Conservation (phyloP, 2,113 vertebrate genomes). For the Muntiacus muntjak region DNA sequence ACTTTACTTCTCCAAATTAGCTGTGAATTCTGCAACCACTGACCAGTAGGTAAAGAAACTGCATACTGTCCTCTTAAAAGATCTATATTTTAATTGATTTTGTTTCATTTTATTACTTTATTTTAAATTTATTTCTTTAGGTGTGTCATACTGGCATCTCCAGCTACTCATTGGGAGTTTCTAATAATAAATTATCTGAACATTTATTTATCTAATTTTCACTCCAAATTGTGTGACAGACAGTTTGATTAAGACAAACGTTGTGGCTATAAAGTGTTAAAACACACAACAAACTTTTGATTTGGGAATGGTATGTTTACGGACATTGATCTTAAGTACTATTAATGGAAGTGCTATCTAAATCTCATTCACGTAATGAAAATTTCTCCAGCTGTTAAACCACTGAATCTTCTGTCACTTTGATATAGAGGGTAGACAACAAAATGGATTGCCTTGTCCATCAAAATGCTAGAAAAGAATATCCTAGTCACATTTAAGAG, state of each 20-base stretch:
- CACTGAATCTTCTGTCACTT: slow-evolving; percentile 74
- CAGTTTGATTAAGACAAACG: not conserved
- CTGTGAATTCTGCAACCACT: not conserved
- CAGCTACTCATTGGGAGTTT: not conserved
- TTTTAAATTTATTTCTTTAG: not conserved
- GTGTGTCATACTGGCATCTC: not conserved
- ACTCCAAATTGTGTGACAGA: not conserved
- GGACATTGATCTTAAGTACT: slow-evolving; percentile 62
- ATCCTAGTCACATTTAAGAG: slow-evolving; percentile 27
- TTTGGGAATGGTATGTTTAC: slow-evolving; percentile 64
- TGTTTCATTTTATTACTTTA: not conserved
- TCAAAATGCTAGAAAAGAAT: slow-evolving; percentile 72
- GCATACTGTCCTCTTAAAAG: not conserved
- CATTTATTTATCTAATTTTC: not conserved
- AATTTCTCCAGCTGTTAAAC: slow-evolving; percentile 73
- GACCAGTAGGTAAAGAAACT: not conserved
- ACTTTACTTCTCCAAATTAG: not conserved
- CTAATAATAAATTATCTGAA: not conserved
- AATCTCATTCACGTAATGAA: slow-evolving; percentile 77
- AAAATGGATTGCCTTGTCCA: slow-evolving; percentile 75
- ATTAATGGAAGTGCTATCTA: slow-evolving; percentile 77
- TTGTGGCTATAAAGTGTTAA: slow-evolving; percentile 6
- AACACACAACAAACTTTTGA: not conserved
- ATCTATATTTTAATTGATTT: not conserved
- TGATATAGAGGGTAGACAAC: slow-evolving; percentile 64